Evolutionary conservation across 2,797 vertebrate genomes (phyloP).

Genomic region (Acrossocheilus fasciatus): DNA sequence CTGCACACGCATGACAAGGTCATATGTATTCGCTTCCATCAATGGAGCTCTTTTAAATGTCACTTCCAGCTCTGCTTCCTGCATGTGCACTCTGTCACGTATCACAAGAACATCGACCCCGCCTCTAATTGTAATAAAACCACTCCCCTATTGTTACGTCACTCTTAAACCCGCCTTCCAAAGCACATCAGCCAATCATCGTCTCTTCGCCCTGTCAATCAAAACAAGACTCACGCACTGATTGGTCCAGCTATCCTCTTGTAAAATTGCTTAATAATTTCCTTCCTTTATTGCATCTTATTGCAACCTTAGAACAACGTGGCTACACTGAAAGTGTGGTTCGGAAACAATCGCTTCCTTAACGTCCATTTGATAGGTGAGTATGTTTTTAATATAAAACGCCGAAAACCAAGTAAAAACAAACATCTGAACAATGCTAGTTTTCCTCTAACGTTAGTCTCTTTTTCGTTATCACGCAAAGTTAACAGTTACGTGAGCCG

Average conservation of each 20-base stretch:
- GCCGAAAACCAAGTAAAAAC: background rate
- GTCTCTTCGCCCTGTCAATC: background rate
- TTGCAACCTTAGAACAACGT: background rate
- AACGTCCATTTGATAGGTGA: background rate
- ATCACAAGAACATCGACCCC: background rate
- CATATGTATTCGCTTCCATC: background rate
- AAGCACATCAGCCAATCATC: background rate
- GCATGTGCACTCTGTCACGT: conserved; percentile 35
- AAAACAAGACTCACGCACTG: background rate
- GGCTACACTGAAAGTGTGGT: background rate
- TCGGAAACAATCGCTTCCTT: background rate
- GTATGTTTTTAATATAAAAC: background rate
- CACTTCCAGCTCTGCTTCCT: too few species aligned
- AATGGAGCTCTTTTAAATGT: background rate
- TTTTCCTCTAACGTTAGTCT: too few species aligned
- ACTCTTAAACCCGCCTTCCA: background rate
- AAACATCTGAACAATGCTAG: background rate
- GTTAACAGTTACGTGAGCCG: background rate
- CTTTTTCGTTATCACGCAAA: background rate
- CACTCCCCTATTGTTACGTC: background rate
- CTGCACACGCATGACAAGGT: background rate
- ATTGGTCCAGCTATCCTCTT: background rate
- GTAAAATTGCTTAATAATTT: background rate
- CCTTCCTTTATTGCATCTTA: conserved; percentile 17
- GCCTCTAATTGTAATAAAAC: conserved; percentile 22